Conservation (phyloP, 2,888 invertebrate genomes). For the Acanthosepion lycidas region DNA sequence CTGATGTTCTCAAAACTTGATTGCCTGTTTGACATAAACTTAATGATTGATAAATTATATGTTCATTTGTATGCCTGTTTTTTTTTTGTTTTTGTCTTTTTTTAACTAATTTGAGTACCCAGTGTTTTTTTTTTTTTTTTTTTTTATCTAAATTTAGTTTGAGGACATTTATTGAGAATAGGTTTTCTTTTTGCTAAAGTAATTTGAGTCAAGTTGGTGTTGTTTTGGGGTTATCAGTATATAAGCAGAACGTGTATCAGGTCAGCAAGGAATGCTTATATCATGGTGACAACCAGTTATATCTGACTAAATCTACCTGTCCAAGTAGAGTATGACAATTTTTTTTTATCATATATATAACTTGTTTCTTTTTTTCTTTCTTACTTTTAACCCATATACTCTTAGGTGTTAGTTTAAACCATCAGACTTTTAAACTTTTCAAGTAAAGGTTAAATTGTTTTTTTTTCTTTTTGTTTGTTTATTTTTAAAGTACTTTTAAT, state of each 20-base stretch:
- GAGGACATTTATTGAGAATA: not conserved
- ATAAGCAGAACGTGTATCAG: not conserved
- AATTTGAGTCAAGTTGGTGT: not conserved
- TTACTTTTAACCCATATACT: too few relatives aligned
- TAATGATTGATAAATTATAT: not conserved
- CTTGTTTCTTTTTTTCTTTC: too few relatives aligned
- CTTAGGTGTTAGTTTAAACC: too few relatives aligned
- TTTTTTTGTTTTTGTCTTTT: not conserved
- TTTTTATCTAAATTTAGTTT: not conserved
- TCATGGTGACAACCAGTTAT: not conserved
- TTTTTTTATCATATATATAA: not conserved
- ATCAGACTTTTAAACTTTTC: too few relatives aligned
- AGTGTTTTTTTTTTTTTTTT: too few relatives aligned
- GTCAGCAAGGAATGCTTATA: not conserved
- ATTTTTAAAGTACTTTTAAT: too few relatives aligned
- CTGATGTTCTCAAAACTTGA: too few relatives aligned
- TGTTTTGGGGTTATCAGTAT: not conserved
- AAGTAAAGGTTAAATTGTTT: too few relatives aligned
- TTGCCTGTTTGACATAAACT: too few relatives aligned
- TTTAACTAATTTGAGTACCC: too few relatives aligned
- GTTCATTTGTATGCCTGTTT: not conserved
- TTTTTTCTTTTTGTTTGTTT: too few relatives aligned
- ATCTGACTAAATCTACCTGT: not conserved
- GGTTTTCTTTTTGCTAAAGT: not conserved
- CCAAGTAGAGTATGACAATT: not conserved